Base-by-base conservation (phyloP, 2,888 invertebrate genomes). In the Amphipyra tragopoginis region DNA sequence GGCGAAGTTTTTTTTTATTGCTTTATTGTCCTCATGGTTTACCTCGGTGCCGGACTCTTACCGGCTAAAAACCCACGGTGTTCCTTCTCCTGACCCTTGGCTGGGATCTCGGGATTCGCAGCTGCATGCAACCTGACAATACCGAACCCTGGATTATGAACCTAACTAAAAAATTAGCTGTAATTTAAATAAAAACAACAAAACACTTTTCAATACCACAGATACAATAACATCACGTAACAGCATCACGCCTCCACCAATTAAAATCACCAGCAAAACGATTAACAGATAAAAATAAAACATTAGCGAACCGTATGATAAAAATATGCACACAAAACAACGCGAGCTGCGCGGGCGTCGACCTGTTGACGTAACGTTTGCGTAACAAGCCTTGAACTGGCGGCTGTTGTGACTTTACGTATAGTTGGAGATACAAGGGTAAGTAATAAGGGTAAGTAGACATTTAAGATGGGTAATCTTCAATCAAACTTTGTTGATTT, bases 371-470 rank as follows among this genome's bases (percentile, higher is more conserved):
- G 79, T 54, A 70, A 71, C 33, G 50, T 56, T 79, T 73, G 65
- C 81, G 81, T 64, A 80, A 79, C 43, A 54, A 78, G 81, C 81
- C 79, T 79, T 79, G 79, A 80, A 79, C 75, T 72, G 65, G 50
- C 79, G 48, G 51, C 44, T 63, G 65, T 57, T 47, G 40, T 11
- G 11, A 10, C 39, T 66, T 71, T 39, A 40, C 49, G 36, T 44
- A 26, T n/a, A n/a, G n/a, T n/a, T n/a, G n/a, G n/a, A 49, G 50
- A 45, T 50, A 43, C 52, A 73, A 72, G 70, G 70, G 70, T 70
- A 68, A 38, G 48, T 1, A 13, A 7, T 29, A 68, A 72, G 70
- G 74, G 70, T 73, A 68, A 38, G 48, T 0, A n/a, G 44, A 36
- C 29, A 3, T 45, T 9, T 1, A 5, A 2, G 11, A 36, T 5